Evolutionary conservation across 2,888 invertebrate species (phyloP).

Genomic region (Ceriagrion tenellum): DNA sequence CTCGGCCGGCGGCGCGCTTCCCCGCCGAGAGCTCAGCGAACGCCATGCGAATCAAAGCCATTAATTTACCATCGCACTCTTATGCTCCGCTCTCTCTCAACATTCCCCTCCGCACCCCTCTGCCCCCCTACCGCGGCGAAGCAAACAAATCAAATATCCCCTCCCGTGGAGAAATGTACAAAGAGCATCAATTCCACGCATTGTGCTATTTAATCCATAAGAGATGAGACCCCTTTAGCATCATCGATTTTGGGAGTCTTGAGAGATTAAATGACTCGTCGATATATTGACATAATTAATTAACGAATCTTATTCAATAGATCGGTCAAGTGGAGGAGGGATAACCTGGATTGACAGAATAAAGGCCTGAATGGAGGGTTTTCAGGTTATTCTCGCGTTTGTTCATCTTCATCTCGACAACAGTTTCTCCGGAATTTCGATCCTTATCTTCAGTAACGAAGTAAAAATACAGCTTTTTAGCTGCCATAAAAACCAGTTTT

Average conservation of each 20-base stretch:
- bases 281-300: not conserved
- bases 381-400: too few species aligned
- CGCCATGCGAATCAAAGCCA: not conserved
- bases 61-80: not conserved
- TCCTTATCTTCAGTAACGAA: too few species aligned
- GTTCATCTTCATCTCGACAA: too few species aligned
- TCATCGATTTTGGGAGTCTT: not conserved
- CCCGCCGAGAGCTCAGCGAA: not conserved
- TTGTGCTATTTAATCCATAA: not conserved
- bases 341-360: too few species aligned
- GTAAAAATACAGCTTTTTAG: too few species aligned
- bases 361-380: too few species aligned
- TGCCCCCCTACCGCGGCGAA: not conserved
- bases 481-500: too few species aligned
- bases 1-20: too few species aligned
- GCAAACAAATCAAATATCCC: not conserved
- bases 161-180: not conserved
- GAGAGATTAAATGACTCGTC: slow-evolving; percentile 1
- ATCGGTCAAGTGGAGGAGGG: not conserved
- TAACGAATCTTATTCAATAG: not conserved
- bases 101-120: too few species aligned
- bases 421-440: too few species aligned
- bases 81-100: not conserved
- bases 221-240: not conserved
- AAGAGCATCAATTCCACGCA: not conserved